Base-by-base conservation (phyloP, 2,888 invertebrate species). In the Tachina grossa region DNA sequence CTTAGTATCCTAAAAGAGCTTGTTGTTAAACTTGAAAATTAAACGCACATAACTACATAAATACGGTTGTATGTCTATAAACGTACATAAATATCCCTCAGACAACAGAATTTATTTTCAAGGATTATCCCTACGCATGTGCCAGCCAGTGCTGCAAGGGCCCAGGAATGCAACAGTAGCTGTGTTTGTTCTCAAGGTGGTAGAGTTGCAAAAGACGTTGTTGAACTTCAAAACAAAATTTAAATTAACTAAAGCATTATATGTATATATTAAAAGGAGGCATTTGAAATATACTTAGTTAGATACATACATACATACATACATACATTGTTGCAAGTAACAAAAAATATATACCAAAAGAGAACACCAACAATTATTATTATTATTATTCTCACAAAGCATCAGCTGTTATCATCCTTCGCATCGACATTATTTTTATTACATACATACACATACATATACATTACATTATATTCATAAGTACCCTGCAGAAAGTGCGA, bases 71-170 rank as follows among this genome's bases (percentile, higher is more conserved):
- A 31, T 31, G 19, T 69, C 16, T 47, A 59, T 6, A 39, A 49
- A 31, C 16, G 63, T 57, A 31, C 31, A 31, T 57, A 31, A 59
- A 57, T 68, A 59, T 81, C 75, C 75, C 68, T 75, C 39, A 57
- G 39, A 80, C 31, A 61, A 39, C 16, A 74, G 14, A 45, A 45
- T 45, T 55, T 39, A 45, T 45, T 74, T 47, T 39, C 31, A 69
- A 57, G 49, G 77, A 82, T 82, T 78, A 85, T 82, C 72, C 85
- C 78, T 81, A 85, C 85, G 85, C 85, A 85, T 85, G 85, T 85
- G 85, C 85, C 68, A 77, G 68, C 63, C 19, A 45, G 61, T 57
- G 39, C 59, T 59, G 51, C 31, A 66, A 59, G 76, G 41, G 6
- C 47, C 31, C 31, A 31, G 1, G 5, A 82, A 82, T 65, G 57